These are phyloP conservation scores for Bothrops jararaca DNA, from an alignment of 2,113 vertebrate genomes.

Conservation along the genomic window DNA sequence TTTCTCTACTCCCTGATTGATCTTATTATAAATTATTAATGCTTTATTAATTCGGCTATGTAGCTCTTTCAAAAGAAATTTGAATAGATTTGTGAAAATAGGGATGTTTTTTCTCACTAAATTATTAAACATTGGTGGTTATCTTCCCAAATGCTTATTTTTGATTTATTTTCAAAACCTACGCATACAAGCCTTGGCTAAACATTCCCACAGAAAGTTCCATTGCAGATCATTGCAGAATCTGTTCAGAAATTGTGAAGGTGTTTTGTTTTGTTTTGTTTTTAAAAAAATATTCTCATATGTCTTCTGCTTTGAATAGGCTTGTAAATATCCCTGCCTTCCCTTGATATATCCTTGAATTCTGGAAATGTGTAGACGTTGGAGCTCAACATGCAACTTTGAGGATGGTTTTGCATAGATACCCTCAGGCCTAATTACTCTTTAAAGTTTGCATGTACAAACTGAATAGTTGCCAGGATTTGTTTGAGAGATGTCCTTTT, in stretches of 20 bases:
- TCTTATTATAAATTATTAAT: slow-evolving; percentile 10
- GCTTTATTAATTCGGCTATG: not conserved
- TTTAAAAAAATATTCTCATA: not conserved
- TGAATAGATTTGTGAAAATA: not conserved
- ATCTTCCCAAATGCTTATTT: not conserved
- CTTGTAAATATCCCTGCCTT: not conserved
- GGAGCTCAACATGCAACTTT: not conserved
- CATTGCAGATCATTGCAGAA: not conserved
- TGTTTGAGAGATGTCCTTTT: not conserved
- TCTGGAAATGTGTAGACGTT: not conserved
- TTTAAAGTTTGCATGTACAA: no score
- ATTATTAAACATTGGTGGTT: not conserved
- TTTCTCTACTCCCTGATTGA: not conserved
- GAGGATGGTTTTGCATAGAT: not conserved
- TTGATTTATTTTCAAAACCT: not conserved
- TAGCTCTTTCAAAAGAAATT: not conserved
- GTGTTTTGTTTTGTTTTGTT: not conserved
- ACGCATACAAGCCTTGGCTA: not conserved
- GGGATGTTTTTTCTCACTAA: not conserved
- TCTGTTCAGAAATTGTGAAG: not conserved
- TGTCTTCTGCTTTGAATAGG: not conserved
- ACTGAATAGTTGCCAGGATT: not conserved
- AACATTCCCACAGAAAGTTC: not conserved
- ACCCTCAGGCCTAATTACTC: no score
- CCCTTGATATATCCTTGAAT: not conserved